Evolutionary conservation across 2,888 invertebrate species (phyloP), one percentile per base, ranked within the genome.

Genomic region (Amblyteles armatorius): DNA sequence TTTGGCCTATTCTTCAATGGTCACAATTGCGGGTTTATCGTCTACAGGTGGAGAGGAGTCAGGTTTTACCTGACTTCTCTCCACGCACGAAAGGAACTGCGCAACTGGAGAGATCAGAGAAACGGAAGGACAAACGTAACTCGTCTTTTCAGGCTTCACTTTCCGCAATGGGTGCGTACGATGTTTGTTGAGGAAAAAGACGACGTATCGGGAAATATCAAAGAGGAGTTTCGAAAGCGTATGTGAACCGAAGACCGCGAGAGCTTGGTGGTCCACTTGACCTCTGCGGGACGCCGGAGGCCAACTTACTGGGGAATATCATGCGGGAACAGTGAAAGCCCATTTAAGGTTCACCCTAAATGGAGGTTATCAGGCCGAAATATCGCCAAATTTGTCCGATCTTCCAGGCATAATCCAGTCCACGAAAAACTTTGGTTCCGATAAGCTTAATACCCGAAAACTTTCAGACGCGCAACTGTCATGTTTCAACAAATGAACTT

Each of bases 401-500:
- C 13, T 44, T 3, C 44, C 16, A 9, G 6, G 4, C 29, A 60
- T 22, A 60, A 29, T n/a, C 4, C 60, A 33, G 29, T 33, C 16
- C 5, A 33, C 16, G 26, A n/a, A 16, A 9, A 29, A 60, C 26
- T 60, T 26, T 33, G 4, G 3, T 29, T 60, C 60, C 60, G 29
- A 60, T 60, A 52, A 19, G 19, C 19, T 60, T 29, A 16, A 33
- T 60, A 60, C 33, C 60, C 60, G 60, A 60, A 60, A 29, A 33
- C 33, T 60, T 33, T 33, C n/a, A 6, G 29, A 60, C 16, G 60
- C 29, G 1, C 33, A 60, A 60, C 60, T n/a, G 29, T 60, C 60
- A 16, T 26, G 29, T 65, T 44, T n/a, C 50, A 52, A 26, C 60
- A 36, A 60, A 63, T 67, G 50, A 73, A 69, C 44, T 52, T 50